A percentile compares a stretch with the other conserved stretches of the same genome.
Conservation (phyloP, 2,113 vertebrate species). For the Xenotilapia longispinis region DNA sequence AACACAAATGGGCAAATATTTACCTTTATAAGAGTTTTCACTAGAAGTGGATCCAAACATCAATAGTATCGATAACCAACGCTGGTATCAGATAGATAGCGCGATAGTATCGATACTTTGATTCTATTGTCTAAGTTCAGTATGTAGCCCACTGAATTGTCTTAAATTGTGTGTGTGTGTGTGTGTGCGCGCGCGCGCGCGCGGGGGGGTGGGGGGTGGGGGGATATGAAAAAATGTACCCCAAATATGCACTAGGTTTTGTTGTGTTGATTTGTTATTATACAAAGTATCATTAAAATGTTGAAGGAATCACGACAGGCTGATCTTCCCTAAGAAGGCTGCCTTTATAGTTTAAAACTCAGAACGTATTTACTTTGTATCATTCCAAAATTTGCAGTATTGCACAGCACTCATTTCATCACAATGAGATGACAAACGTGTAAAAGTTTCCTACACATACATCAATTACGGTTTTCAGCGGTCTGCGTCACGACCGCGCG, state of each 20-base stretch:
- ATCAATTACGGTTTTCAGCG: background rate
- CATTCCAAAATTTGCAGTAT: background rate
- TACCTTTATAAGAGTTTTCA: background rate
- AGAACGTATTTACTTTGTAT: background rate
- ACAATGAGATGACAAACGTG: background rate
- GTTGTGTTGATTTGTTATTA: background rate
- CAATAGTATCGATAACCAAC: background rate
- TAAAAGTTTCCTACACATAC: background rate
- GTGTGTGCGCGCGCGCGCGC: too few species aligned
- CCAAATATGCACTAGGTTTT: background rate
- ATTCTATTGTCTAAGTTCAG: background rate
- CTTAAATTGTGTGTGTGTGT: too few species aligned
- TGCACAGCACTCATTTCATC: background rate
- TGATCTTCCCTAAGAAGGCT: background rate
- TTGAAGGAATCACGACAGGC: background rate
- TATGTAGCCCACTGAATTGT: background rate
- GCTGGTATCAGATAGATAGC: background rate
- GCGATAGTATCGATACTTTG: background rate
- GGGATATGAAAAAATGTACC: background rate
- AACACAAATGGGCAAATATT: background rate
- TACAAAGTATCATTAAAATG: background rate
- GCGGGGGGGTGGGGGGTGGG: too few species aligned
- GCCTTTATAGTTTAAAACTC: background rate
- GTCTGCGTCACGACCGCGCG: conserved; percentile 4
- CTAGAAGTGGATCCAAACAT: background rate